Base-by-base conservation (phyloP, 1,140 invertebrate genomes). In the Aporrectodea caliginosa region DNA sequence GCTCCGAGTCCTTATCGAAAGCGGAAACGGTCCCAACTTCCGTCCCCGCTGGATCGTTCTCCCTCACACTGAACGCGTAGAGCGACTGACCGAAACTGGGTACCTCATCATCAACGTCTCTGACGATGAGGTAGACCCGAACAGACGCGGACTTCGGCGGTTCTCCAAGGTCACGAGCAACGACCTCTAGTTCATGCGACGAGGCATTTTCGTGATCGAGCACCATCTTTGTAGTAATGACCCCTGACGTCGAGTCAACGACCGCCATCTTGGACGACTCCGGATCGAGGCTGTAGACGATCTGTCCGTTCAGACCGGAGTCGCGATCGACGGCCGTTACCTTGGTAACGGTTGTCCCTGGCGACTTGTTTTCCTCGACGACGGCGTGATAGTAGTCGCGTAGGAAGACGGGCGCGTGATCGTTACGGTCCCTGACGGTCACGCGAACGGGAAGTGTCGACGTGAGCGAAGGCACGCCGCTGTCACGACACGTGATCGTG, bases 251-350 rank as follows among this genome's bases (percentile, higher is more conserved):
- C n/a, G 68, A 29, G 69, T 80, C 70, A 43, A 80, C 76, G 68
- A 16, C 34, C 12, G 35, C 43, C 29, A 76, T 14, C 27, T 72
- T 32, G 31, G n/a, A 12, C 16, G 35, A 30, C 14, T 35, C 75
- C 16, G 35, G 43, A 43, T 35, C 30, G 34, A 35, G 88, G 82
- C 91, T 90, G 83, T 86, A 86, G 80, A 85, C 87, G 34, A 97
- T 92, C 82, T 91, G 91, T 35, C 93, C 93, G 86, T 96, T 96
- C 0, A 90, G 85, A 0, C 92, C 94, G 69, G 92, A 90, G 85
- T 97, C 95, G 73, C 90, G 89, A 86, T 96, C 95, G 2, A 90
- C 91, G 2, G 94, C 94, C 71, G 90, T 87, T 1, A 93, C 92
- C 82, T 90, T 90, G 1, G 93, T 87, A 16, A 96, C 92, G 82